These are phyloP conservation scores for Catocala fraxini DNA, from an alignment of 2,888 invertebrate species.

Conservation along the genomic window DNA sequence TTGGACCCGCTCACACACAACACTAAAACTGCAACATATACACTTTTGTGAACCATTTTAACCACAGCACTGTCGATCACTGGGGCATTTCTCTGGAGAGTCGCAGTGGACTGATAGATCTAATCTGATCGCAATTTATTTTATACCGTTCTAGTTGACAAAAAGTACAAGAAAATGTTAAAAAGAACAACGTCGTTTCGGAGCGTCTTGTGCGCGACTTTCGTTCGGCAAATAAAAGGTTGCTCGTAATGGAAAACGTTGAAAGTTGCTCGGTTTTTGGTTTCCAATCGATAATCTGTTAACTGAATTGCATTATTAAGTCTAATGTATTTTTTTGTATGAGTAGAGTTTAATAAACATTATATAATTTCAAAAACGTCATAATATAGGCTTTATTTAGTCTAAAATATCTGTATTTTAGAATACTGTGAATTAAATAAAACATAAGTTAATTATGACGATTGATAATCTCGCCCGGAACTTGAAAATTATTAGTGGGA, in stretches of 20 bases:
- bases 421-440: too few relatives aligned
- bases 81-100: conserved; percentile 68
- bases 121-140: conserved; percentile 68
- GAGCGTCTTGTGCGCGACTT: conserved; percentile 71
- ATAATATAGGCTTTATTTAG: too few relatives aligned
- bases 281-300: conserved; percentile 52
- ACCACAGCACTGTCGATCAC: conserved; percentile 58
- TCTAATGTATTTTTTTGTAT: conserved; percentile 10
- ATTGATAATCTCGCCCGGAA: too few relatives aligned
- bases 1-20: conserved; percentile 49
- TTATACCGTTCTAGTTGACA: conserved; percentile 69
- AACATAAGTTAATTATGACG: too few relatives aligned
- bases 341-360: too few relatives aligned
- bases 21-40: conserved; percentile 58
- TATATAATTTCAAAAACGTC: too few relatives aligned
- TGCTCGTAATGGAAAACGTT: conserved; percentile 61
- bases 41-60: conserved; percentile 71
- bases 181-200: conserved; percentile 64
- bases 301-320: conserved; percentile 37
- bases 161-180: conserved; percentile 69
- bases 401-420: too few relatives aligned
- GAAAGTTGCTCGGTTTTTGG: conserved; percentile 57
- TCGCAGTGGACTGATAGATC: conserved; percentile 68
- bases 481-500: too few relatives aligned
- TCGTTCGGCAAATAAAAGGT: conserved; percentile 64